Evolutionary conservation across 2,888 invertebrate genomes (phyloP), one percentile per base, ranked within the genome.

Genomic region (Abrostola triplasia): DNA sequence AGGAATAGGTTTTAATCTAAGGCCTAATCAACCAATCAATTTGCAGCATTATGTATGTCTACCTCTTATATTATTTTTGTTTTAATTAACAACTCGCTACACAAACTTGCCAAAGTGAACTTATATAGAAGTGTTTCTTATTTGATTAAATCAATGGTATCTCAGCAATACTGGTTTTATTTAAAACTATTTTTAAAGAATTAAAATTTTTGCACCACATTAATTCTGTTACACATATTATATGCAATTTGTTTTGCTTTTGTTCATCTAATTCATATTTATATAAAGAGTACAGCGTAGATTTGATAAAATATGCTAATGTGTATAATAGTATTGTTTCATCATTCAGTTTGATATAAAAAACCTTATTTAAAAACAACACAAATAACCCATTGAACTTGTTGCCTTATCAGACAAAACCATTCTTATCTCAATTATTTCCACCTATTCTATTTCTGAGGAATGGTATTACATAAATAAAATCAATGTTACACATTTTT

Each of bases 81-180:
- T 68, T 64, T 54, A 37, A 38, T 52, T 50, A 54, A 50, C 11
- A 53, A 64, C 40, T 58, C 57, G 7, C 12, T 59, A 6, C 42
- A 52, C 49, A 41, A 24, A 63, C 55, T 58, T 59, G 59, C 68
- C 64, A 68, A 68, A 71, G 64, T 68, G 51, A 49, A 42, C 54
- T 36, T 49, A 56, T 42, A 1, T 58, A 40, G 11, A 52, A 70
- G 36, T 56, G 38, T 53, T 61, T 59, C 47, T 59, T 53, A 57
- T 54, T 64, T 73, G 50, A 73, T 69, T 73, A 71, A 59, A 71
- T 64, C 71, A 68, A 73, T 47, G 24, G 48, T 51, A 67, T 48
- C 49, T 40, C 40, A 44, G n/a, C 1, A 47, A 47, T 35, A 6
- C 50, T 57, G 59, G 24, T 5, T 54, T 56, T 48, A 48, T 9